Base-by-base conservation (phyloP, 2,113 vertebrate genomes). In the Calidris pugnax region DNA sequence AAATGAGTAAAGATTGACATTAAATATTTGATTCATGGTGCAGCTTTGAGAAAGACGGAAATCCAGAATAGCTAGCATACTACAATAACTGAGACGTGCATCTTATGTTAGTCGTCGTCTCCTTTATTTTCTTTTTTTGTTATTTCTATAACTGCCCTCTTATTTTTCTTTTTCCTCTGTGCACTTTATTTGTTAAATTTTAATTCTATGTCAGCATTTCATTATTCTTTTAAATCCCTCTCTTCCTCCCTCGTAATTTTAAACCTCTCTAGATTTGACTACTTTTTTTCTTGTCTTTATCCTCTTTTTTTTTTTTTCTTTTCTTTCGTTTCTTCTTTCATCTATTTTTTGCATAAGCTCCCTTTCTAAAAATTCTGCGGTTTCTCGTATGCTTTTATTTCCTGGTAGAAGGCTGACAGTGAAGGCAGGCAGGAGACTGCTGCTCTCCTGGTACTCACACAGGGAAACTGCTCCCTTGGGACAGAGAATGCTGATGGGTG, bases 111-210 rank as follows among this genome's bases (percentile, higher is more conserved):
- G 27, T 43, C 15, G 27, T 43, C 15, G 12, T 53, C 24, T 50
- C 21, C 15, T 87, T 82, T 33, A 12, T 81, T 89, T 88, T 43
- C 4, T 17, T 79, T 90, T 43, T 43, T 21, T 50, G 7, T 59
- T 33, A 60, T 66, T 92, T 81, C 45, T 81, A 2, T 24, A 47
- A 28, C 56, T 63, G 12, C 4, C 3, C 7, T 28, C 3, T 18
- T 68, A 4, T 64, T 76, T 76, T 45, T n/a, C 5, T 47, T 59
- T 10, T 30, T 7, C 6, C 0, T 5, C 2, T 43, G 0, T 50
- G 33, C 10, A 75, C 11, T 68, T 84, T 24, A 43, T 80, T 84
- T 87, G 14, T 35, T 93, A 93, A 53, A 47, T 53, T 94, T 90
- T 68, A 48, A 63, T 71, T 82, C 21, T 53, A 3, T 59, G 39